Percentiles rank a stretch among this genome's conserved stretches.
Conservation (phyloP, 1,140 invertebrate species). For the Achatina immaculata region DNA sequence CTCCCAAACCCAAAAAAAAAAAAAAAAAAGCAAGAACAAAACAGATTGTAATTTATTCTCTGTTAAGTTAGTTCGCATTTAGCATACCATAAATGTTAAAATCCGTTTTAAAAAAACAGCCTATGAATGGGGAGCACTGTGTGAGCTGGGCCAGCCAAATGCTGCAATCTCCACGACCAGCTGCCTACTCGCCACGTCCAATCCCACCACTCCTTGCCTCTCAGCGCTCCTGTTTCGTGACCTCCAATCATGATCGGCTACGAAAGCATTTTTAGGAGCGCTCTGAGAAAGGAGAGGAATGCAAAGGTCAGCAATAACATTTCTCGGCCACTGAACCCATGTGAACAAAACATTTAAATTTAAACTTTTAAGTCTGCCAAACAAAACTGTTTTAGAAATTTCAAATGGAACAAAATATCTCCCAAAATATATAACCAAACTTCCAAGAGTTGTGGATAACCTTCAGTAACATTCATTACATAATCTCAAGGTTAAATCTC, state of each 20-base stretch:
- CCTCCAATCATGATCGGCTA: not conserved
- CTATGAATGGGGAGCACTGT: not conserved
- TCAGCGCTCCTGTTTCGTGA: not conserved
- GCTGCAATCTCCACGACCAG: not conserved
- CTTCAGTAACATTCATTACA: no score
- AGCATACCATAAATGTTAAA: not conserved
- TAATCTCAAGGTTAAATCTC: no score
- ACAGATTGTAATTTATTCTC: no score
- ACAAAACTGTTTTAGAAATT: no score
- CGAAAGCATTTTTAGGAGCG: constrained; percentile 11
- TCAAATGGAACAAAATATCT: no score
- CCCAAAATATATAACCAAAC: no score
- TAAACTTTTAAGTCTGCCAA: no score
- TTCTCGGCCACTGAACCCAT: no score
- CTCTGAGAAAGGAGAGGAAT: constrained; percentile 4
- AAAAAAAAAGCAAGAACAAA: no score
- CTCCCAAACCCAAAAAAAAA: not conserved
- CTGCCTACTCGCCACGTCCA: no score
- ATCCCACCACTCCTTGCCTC: not conserved
- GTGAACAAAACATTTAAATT: no score
- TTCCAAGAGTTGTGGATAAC: no score
- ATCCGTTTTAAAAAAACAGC: not conserved
- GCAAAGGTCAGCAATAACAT: not conserved
- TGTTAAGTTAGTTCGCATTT: not conserved
- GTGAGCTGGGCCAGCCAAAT: not conserved